Conservation (phyloP, 64 coral and sea anemone species). For the Dendrophyllia cribrosa region DNA sequence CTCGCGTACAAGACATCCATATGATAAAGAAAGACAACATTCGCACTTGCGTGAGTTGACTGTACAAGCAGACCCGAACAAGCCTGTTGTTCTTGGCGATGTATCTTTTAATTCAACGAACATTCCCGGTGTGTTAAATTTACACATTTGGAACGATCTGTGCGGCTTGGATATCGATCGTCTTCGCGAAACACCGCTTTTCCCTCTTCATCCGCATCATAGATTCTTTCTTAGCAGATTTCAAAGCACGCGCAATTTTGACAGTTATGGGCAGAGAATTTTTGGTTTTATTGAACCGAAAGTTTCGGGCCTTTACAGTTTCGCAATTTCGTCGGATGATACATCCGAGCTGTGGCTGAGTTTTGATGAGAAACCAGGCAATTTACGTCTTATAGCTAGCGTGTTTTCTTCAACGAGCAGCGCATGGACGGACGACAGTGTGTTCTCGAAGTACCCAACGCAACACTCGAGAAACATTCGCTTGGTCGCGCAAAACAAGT, state of each 20-base stretch:
- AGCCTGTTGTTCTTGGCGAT: neutral
- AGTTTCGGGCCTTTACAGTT: slow-evolving; percentile 37
- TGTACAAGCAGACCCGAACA: neutral
- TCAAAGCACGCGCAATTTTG: neutral
- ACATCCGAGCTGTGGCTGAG: slow-evolving; percentile 84
- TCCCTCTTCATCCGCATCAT: slow-evolving; percentile 52
- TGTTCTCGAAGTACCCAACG: slow-evolving; percentile 52
- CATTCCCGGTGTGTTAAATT: slow-evolving; percentile 34
- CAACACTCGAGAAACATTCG: slow-evolving; percentile 60
- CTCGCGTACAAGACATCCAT: neutral
- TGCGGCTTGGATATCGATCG: slow-evolving; percentile 37
- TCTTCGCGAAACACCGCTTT: slow-evolving; percentile 51
- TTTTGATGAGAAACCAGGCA: slow-evolving; percentile 53
- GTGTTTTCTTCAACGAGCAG: slow-evolving; percentile 40
- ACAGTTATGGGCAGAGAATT: slow-evolving; percentile 33
- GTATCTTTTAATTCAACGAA: neutral
- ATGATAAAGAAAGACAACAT: neutral
- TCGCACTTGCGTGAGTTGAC: neutral
- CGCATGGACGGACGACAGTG: slow-evolving; percentile 4
- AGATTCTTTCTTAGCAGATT: slow-evolving; percentile 43
- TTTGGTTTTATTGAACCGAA: slow-evolving; percentile 79
- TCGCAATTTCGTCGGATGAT: slow-evolving; percentile 77
- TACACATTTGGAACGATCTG: slow-evolving; percentile 63
- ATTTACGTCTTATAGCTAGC: slow-evolving; percentile 64
- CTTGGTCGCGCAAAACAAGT: slow-evolving; percentile 22